These are phyloP conservation scores for Upupa epops DNA, from an alignment of 2,113 vertebrate species.

Conservation along the genomic window DNA sequence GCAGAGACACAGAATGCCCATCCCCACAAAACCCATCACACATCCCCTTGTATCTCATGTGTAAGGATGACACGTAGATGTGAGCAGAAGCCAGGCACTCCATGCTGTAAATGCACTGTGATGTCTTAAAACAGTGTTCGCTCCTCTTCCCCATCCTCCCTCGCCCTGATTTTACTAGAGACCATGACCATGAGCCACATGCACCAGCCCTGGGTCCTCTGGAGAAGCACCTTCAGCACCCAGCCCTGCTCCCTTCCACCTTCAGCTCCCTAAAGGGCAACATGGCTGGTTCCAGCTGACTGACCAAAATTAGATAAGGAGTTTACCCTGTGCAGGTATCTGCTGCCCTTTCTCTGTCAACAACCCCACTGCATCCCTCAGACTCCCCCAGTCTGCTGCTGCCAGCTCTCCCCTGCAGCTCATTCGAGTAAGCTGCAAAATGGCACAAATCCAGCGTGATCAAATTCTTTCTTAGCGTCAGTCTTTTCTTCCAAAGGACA, in stretches of 20 bases:
- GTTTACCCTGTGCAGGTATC: too few species aligned
- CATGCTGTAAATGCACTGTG: neutral
- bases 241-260: neutral
- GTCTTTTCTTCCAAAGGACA: constrained; percentile 47
- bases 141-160: neutral
- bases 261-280: neutral
- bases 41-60: neutral
- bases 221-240: neutral
- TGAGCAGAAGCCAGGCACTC: neutral
- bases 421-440: constrained; percentile 28
- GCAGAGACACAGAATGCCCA: neutral
- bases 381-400: neutral
- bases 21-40: rapidly evolving
- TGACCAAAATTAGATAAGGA: too few species aligned
- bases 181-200: rapidly evolving
- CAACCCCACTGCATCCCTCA: neutral
- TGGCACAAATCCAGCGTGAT: constrained; percentile 45
- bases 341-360: neutral
- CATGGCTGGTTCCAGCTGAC: constrained; percentile 4
- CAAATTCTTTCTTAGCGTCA: constrained; percentile 23
- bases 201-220: neutral
- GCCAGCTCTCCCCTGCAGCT: neutral
- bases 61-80: rapidly evolving
- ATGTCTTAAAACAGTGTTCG: neutral
- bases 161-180: neutral